Evolutionary conservation across 1,140 invertebrate species (phyloP), one percentile per base, ranked within the genome.

Genomic region (Drosophila burlai): DNA sequence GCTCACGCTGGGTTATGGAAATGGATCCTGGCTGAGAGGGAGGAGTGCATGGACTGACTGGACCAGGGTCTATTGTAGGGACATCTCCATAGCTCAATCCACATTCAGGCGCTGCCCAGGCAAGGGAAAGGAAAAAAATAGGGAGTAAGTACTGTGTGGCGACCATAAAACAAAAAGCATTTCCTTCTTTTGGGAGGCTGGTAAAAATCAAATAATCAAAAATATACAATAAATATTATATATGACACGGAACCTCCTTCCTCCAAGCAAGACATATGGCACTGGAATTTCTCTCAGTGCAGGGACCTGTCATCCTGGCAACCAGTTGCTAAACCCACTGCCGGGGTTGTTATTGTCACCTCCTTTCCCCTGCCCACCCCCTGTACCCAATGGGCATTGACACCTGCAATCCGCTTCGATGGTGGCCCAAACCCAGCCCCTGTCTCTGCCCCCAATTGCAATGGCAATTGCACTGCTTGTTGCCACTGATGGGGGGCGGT

Each of bases 401-500:
- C 75, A 78, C 76, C 75, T 78, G 47, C 75, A 78, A 78, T 62
- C 57, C 59, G 52, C 75, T 76, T 62, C 68, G 47, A 66, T 60
- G 67, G 73, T 75, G 69, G 68, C 55, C 34, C 34, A 36, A 36
- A 36, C 34, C 34, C 55, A 13, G n/a, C 9, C 59, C 68, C 68
- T 71, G 75, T 64, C 69, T 69, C 46, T 26, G 18, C 43, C 15
- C 74, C 61, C 63, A 18, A 50, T 49, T 80, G 81, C 69, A 85
- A 69, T 84, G 77, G 82, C 82, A 65, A 78, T 86, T 73, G 62
- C 80, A 71, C 61, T 79, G 72, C 24, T 62, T 80, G 81, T 75
- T 74, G 68, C 54, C 15, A 42, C 40, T 26, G 36, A 13, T 26
- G 58, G 43, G 10, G 15, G 15, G 3, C 42, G 31, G 31, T 67